Base-by-base conservation (phyloP, 2,888 invertebrate species). In the Heliconius hortense region DNA sequence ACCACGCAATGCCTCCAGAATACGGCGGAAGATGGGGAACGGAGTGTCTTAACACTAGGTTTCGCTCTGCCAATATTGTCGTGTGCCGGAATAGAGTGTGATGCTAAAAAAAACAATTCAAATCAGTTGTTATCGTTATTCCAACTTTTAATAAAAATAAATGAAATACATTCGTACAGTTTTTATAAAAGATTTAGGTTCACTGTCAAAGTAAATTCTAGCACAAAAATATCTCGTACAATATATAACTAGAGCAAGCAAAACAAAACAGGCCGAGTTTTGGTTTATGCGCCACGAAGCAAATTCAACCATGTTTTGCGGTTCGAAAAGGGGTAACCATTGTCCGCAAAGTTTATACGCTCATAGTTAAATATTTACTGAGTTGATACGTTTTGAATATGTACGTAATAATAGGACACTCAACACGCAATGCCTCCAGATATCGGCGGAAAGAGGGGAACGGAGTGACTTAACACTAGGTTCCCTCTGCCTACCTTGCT, bases 241-340 rank as follows among this genome's bases (percentile, higher is more conserved):
- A 67, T 69, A 62, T 72, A 53, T 68, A 76, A 75, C 66, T 68
- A 67, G 60, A 53, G 72, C 71, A 56, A 73, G 70, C 60, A 74
- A 74, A 78, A 74, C 72, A 74, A 78, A 76, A 74, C 68, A 31
- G 60, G 35, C 66, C 43, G 62, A 75, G 64, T 76, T 74, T 78
- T 77, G 67, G 71, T 78, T 78, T 77, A 75, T 78, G 68, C 62
- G 76, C 67, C 70, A 74, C 71, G 76, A 62, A 77, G 60, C 70
- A 78, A 78, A 79, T 75, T 76, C 71, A 78, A 74, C 72, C 76
- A 70, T 76, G 76, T 77, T 76, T 73, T 74, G 73, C 72, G 77
- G 74, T 70, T 71, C 67, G 59, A 70, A 66, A 56, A 72, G 75
- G 76, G 75, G 63, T 76, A 77, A 73, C 59, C 77, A 75, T 63